Evolutionary conservation across 2,113 vertebrate genomes (phyloP), one percentile per base, ranked within the genome.

Genomic region (Aix galericulata): DNA sequence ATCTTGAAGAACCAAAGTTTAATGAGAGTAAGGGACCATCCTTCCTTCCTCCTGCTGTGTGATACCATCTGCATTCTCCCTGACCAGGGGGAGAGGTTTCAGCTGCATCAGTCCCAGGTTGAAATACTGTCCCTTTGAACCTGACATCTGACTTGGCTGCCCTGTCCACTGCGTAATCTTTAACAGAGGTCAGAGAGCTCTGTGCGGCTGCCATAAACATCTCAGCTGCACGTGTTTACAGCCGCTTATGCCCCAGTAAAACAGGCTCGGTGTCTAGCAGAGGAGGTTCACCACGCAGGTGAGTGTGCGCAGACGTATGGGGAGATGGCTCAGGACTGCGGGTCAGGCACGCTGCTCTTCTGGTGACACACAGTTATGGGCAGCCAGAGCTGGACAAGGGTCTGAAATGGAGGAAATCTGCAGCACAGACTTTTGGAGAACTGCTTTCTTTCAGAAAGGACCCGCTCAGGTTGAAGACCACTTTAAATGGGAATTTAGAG

Each of bases 301-400:
- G 46, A 62, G 68, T 15, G 44, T 22, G 42, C 17, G 78, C 1
- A 8, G 59, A 56, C 2, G 2, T 38, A 25, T 3, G 7, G 31
- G 79, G 42, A 86, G 62, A 14, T 40, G 27, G 26, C 58, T 86
- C 31, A 17, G 80, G 84, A 26, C 5, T 4, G 38, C 6, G 18
- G 56, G 58, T 62, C 26, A 81, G 26, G 29, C 73, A 58, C 48
- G 50, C 17, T 64, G 36, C 31, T 31, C 40, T 50, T 52, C 23
- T n/a, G 25, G 3, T 21, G 25, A 1, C 3, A 9, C 2, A 1
- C 17, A 55, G 55, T 26, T 50, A 5, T 18, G 44, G 23, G 34
- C 9, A 9, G 0, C 16, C n/a, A 82, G 62, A 66, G 60, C 27
- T 25, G 42, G n/a, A 36, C 25, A 32, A 79, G 26, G 68, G 46